Base-by-base conservation (phyloP, 2,797 vertebrate genomes). In the Chelidonichthys spinosus region DNA sequence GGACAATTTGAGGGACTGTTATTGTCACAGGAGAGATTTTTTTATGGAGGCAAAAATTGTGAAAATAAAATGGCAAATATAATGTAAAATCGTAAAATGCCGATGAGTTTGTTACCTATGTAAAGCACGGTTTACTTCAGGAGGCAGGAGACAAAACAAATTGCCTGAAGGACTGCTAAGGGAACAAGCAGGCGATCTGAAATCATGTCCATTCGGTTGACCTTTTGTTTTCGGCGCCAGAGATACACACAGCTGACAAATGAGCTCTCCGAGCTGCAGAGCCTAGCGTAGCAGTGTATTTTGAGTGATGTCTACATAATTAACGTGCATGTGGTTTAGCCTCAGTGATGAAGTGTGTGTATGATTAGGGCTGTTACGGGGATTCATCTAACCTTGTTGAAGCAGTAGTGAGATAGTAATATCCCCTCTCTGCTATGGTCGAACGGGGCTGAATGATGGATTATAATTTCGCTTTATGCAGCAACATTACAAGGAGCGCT, bases 291-390 rank as follows among this genome's bases (percentile, higher is more conserved):
- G 85, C 83, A 76, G 87, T 92, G 91, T 90, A 84, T 90, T 85
- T 83, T 93, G 93, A 95, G 88, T 91, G 92, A 95, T 94, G 93
- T 92, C 92, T 93, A 93, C 94, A 94, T 94, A 94, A 95, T 94
- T 94, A 94, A 92, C 85, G 89, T 78, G 85, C 88, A 79, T n/a
- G 90, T 81, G 88, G 85, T 93, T 93, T 90, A 91, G 90, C 87
- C 83, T 82, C 82, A 0, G 90, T 94, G 93, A 94, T 92, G 86
- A 92, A 94, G 91, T 90, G 92, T 92, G 91, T 93, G 90, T 93
- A 92, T 94, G 94, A 95, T 94, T 92, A 90, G 92, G 90, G 88
- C 93, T 93, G 92, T 95, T 94, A 93, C 87, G 50, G 61, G 84
- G 87, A 89, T 89, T 89, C 89, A 89, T 91, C 87, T 91, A 90